Evolutionary conservation across 2,113 vertebrate species (phyloP).

Genomic region (Trichomycterus rosablanca): DNA sequence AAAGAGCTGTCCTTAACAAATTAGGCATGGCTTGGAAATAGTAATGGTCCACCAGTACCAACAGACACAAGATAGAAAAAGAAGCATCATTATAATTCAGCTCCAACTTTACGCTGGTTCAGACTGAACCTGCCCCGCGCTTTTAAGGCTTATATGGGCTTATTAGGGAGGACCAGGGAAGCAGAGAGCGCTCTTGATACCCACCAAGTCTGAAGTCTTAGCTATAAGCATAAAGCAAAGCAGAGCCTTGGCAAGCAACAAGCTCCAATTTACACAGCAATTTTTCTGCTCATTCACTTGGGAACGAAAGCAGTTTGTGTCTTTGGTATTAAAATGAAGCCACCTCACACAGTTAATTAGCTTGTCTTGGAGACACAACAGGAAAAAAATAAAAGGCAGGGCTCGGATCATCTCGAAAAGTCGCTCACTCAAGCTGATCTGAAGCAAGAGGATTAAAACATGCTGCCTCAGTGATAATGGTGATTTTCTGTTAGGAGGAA

Average conservation of each 20-base stretch:
- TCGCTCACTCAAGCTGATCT: conserved; percentile 45
- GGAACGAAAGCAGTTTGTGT: conserved; percentile 41
- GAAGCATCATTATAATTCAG: conserved; percentile 44
- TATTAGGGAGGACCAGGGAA: conserved; percentile 39
- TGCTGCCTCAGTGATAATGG: conserved; percentile 42
- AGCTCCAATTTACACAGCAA: conserved; percentile 48
- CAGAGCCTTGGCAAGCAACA: conserved; percentile 34
- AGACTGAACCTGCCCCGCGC: conserved; percentile 29
- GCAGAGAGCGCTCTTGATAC: conserved; percentile 24
- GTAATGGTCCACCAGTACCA: conserved; percentile 7
- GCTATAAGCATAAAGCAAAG: conserved; percentile 40
- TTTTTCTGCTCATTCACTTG: conserved; percentile 43
- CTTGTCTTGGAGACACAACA: conserved; percentile 42
- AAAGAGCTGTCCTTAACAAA: conserved; percentile 21
- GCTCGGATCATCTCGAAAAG: conserved; percentile 39
- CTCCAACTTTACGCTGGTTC: conserved; percentile 36
- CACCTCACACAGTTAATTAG: conserved; percentile 49
- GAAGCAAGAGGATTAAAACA: conserved; percentile 39
- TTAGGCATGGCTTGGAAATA: conserved; percentile 20
- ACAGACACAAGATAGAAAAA: not conserved
- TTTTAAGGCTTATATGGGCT: conserved; percentile 42
- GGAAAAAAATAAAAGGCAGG: conserved; percentile 17
- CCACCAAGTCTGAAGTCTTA: conserved; percentile 33
- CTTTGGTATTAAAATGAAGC: conserved; percentile 47
- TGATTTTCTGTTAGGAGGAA: conserved; percentile 37